These are phyloP conservation scores for Camponotus pennsylvanicus DNA, from an alignment of 1,140 invertebrate species.

Conservation along the genomic window DNA sequence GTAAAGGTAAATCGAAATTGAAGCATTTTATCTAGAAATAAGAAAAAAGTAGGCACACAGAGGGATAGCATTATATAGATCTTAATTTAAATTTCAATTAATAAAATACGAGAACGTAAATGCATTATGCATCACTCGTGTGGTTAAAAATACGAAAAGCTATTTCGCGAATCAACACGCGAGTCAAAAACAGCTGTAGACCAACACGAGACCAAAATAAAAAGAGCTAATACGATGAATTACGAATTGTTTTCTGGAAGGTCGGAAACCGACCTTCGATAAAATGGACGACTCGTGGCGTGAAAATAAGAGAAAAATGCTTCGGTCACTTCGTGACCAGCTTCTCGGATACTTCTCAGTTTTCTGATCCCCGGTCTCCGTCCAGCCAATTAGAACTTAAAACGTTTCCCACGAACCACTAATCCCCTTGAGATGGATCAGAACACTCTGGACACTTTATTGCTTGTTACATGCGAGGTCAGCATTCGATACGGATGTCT, in stretches of 20 bases:
- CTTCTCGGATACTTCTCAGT: constrained; percentile 60
- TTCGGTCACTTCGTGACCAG: constrained; percentile 57
- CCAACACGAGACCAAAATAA: neutral
- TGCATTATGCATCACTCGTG: neutral
- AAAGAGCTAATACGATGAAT: constrained; percentile 14
- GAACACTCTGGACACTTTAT: constrained; percentile 21
- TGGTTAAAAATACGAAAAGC: neutral
- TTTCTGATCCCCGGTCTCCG: constrained; percentile 44
- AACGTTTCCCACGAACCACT: constrained; percentile 44
- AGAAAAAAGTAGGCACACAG: neutral
- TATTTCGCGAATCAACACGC: neutral
- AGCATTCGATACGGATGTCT: constrained; percentile 4
- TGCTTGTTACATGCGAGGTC: constrained; percentile 14
- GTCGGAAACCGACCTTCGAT: neutral
- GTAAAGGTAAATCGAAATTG: neutral
- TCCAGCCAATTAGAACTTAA: constrained; percentile 65
- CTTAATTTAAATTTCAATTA: constrained; percentile 12
- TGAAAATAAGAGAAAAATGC: constrained; percentile 53
- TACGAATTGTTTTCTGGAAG: constrained; percentile 5
- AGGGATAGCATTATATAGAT: neutral
- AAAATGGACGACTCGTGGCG: neutral
- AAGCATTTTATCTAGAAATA: neutral
- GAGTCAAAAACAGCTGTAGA: neutral
- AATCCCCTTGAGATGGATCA: constrained; percentile 52
- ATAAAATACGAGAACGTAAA: neutral